Conservation (phyloP, 2,113 vertebrate genomes). For the Protomyctophum bolini region DNA sequence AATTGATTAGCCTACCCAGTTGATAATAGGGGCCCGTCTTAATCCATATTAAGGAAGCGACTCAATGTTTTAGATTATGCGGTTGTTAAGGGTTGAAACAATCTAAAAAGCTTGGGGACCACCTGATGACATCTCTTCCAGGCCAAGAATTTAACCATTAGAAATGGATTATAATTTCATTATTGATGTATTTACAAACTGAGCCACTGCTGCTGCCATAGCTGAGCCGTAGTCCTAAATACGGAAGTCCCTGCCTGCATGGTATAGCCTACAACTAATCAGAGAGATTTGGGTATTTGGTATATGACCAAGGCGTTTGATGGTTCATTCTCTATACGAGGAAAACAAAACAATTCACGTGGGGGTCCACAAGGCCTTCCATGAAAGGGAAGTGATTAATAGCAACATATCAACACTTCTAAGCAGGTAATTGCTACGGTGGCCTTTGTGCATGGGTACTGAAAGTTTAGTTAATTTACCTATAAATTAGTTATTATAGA, state of each 20-base stretch:
- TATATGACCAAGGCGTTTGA: neutral
- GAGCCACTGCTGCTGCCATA: too few relatives aligned
- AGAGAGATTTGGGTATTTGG: neutral
- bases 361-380: constrained; percentile 16
- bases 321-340: neutral
- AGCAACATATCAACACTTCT: constrained; percentile 40
- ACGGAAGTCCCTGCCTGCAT: neutral
- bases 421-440: neutral
- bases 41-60: too few relatives aligned
- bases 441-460: constrained; percentile 10
- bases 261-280: neutral
- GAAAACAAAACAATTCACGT: constrained; percentile 14
- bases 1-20: too few relatives aligned
- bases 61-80: too few relatives aligned
- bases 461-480: neutral
- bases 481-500: too few relatives aligned
- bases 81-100: too few relatives aligned
- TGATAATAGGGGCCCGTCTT: too few relatives aligned
- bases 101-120: too few relatives aligned
- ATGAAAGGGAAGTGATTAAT: constrained; percentile 35
- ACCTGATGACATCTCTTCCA: too few relatives aligned
- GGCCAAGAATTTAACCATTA: too few relatives aligned
- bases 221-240: neutral
- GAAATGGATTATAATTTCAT: too few relatives aligned
- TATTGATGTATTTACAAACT: too few relatives aligned